Percentiles rank a stretch among this genome's conserved stretches.
phyloP scores from a whole-genome alignment of 2,797 vertebrate genomes.

The Zalophus californianus region DNA sequence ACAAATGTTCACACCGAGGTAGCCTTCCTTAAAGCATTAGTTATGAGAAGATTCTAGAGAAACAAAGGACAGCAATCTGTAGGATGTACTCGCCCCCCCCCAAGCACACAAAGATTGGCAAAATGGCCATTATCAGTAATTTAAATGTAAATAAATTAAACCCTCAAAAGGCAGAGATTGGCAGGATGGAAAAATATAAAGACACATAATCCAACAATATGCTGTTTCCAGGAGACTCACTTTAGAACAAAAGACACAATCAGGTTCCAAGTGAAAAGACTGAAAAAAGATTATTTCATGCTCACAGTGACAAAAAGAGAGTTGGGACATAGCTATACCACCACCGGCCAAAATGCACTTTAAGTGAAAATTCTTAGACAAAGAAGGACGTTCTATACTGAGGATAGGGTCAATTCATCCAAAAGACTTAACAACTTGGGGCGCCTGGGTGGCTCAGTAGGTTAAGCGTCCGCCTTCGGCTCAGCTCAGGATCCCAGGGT shows the following conservation, averaged over 20 bases:
- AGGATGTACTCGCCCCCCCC: not conserved
- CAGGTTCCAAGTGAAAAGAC: not conserved
- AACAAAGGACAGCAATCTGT: not conserved
- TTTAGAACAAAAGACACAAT: not conserved
- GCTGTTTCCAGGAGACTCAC: not conserved
- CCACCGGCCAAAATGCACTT: not conserved
- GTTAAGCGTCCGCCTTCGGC: not conserved
- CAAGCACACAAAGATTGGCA: fast-evolving
- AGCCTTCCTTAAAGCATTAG: not conserved
- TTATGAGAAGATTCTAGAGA: not conserved
- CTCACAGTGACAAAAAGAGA: not conserved
- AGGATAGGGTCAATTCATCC: not conserved
- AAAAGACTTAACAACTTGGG: not conserved
- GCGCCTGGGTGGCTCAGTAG: not conserved
- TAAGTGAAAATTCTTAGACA: not conserved
- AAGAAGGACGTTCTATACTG: not conserved
- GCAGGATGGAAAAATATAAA: not conserved
- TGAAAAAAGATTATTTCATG: not conserved
- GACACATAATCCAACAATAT: not conserved
- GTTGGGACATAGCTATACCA: too few relatives aligned
- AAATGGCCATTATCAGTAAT: not conserved
- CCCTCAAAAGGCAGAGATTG: not conserved
- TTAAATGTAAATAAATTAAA: not conserved
- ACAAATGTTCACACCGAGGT: not conserved
- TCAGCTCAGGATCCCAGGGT: not conserved